These are phyloP conservation scores for Aleadryas rufinucha DNA, from an alignment of 2,113 vertebrate species.

Conservation along the genomic window DNA sequence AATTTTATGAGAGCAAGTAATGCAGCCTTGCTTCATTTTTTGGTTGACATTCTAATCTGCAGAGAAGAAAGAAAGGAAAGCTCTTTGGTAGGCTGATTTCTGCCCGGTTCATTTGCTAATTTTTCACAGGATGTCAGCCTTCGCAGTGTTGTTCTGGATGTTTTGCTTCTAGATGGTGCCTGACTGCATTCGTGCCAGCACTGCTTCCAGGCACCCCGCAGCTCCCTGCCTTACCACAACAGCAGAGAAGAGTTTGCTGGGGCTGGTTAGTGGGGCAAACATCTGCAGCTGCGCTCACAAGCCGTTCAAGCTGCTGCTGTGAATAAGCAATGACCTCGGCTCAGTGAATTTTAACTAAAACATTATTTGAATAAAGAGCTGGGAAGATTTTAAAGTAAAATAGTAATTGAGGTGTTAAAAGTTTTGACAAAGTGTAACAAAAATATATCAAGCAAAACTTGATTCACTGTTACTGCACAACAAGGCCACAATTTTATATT, in stretches of 20 bases:
- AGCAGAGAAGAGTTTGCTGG: not conserved
- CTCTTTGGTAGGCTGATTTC: not conserved
- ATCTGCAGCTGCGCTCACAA: not conserved
- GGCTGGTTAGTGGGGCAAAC: not conserved
- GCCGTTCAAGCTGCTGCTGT: not conserved
- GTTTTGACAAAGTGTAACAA: not conserved
- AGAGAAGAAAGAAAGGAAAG: not conserved
- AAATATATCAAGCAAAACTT: not conserved
- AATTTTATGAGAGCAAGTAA: not conserved
- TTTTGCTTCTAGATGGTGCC: slow-evolving; percentile 25
- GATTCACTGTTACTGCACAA: not conserved
- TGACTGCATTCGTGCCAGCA: not conserved
- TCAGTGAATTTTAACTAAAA: not conserved
- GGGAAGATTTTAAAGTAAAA: not conserved
- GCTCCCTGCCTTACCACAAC: not conserved
- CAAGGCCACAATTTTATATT: not conserved
- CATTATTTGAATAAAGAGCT: not conserved
- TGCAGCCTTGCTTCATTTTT: not conserved
- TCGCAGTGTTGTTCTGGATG: not conserved
- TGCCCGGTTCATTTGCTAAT: not conserved
- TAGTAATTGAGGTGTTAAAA: not conserved
- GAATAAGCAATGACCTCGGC: not conserved
- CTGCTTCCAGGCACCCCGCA: not conserved
- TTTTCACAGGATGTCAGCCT: not conserved
- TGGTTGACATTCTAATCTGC: not conserved